phyloP scores from a whole-genome alignment of 2,113 vertebrate species.

The Oncorhynchus tshawytscha region DNA sequence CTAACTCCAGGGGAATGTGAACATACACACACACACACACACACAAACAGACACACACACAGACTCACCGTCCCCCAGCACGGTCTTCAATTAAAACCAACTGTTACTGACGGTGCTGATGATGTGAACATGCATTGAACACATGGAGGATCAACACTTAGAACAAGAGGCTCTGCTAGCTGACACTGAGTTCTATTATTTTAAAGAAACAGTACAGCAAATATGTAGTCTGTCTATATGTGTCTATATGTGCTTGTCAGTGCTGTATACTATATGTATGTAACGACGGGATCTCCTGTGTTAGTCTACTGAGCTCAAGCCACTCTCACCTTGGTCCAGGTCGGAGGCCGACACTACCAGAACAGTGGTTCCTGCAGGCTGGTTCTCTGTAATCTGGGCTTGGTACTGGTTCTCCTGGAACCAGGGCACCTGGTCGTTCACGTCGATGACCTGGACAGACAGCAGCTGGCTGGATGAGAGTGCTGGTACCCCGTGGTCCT shows the following conservation, averaged over 20 bases:
- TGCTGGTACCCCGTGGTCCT: constrained; percentile 84
- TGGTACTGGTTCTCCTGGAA: constrained; percentile 83
- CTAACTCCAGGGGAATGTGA: constrained; percentile 65
- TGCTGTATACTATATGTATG: too few species aligned
- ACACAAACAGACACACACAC: not conserved
- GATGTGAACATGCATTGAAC: constrained; percentile 29
- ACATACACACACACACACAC: not conserved
- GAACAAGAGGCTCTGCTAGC: too few species aligned
- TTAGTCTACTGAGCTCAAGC: too few species aligned
- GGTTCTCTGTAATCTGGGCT: constrained; percentile 83
- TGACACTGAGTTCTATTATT: too few species aligned
- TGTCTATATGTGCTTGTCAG: too few species aligned
- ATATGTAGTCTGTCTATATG: too few species aligned
- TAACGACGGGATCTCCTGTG: too few species aligned
- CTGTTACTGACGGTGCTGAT: constrained; percentile 36
- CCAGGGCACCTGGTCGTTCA: constrained; percentile 87
- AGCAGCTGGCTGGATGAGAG: constrained; percentile 80
- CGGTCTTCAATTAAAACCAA: constrained; percentile 65
- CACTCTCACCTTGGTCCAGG: constrained; percentile 82
- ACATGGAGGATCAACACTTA: constrained; percentile 10
- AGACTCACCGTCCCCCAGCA: constrained; percentile 12
- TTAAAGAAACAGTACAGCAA: too few species aligned
- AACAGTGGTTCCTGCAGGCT: constrained; percentile 79
- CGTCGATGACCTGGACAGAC: constrained; percentile 83
- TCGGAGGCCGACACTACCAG: constrained; percentile 82